Conservation (phyloP, 2,113 vertebrate genomes). For the Sialia sialis region DNA sequence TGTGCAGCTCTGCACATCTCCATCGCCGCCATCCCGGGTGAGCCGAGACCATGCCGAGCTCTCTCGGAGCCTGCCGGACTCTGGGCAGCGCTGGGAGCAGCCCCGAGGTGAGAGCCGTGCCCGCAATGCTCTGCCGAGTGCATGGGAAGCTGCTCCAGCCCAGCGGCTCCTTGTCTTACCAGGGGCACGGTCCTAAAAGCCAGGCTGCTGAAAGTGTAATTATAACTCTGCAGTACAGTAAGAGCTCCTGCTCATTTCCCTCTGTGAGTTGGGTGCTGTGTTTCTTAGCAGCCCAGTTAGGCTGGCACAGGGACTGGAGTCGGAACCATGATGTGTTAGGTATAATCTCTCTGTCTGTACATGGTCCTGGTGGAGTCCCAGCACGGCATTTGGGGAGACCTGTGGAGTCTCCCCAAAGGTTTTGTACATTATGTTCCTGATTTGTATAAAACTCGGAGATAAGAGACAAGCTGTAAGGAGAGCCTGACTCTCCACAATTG, state of each 20-base stretch:
- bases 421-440: background rate
- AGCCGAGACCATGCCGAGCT: fast-evolving
- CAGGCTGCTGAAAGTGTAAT: background rate
- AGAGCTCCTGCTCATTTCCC: background rate
- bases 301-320: background rate
- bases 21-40: fast-evolving
- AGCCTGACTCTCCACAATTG: background rate
- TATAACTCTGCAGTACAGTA: background rate
- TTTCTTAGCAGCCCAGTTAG: background rate
- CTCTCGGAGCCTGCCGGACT: background rate
- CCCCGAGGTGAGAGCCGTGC: background rate
- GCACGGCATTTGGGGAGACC: background rate
- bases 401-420: background rate
- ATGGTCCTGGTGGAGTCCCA: background rate
- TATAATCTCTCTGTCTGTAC: background rate
- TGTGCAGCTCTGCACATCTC: too few relatives aligned
- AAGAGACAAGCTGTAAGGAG: background rate
- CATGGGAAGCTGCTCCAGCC: background rate
- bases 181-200: background rate
- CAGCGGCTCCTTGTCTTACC: background rate
- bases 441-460: background rate
- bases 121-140: background rate
- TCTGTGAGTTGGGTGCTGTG: fast-evolving
- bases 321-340: fast-evolving
- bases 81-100: background rate